Evolutionary conservation across 2,113 vertebrate species (phyloP).

Genomic region (Bungarus multicinctus): DNA sequence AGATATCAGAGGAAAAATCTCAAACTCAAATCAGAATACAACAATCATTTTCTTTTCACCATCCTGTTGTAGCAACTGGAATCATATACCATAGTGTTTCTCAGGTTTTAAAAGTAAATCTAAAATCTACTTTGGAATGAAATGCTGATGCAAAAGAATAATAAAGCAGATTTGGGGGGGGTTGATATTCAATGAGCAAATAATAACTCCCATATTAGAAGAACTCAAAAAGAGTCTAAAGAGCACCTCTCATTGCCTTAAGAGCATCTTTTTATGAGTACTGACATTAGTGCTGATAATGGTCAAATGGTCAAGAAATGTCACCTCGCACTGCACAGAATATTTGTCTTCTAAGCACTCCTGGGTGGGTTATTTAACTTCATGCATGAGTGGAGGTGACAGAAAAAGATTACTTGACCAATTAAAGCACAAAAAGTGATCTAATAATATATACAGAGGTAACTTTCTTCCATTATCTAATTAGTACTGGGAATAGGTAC

Average conservation of each 20-base stretch:
- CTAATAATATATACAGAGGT: background rate
- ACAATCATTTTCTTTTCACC: background rate
- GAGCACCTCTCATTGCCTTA: conserved; percentile 28
- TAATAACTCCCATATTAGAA: conserved; percentile 40
- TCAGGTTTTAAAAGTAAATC: background rate
- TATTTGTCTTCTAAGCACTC: conserved; percentile 6
- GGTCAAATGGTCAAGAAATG: conserved; percentile 15
- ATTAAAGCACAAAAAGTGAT: background rate
- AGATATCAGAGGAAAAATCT: background rate
- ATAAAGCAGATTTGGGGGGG: background rate
- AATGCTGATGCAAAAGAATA: background rate
- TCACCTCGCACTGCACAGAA: background rate
- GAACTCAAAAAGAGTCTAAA: conserved; percentile 39
- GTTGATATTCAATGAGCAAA: conserved; percentile 13
- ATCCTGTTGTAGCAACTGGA: background rate
- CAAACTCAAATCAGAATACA: background rate
- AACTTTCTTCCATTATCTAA: background rate
- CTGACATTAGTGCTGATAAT: conserved; percentile 31
- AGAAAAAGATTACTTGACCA: background rate
- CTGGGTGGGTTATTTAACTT: conserved; percentile 3
- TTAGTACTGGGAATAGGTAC: background rate
- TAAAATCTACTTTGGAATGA: conserved; percentile 14
- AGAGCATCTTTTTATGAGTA: conserved; percentile 21
- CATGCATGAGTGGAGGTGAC: background rate
- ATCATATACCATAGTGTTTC: background rate